Conservation (phyloP, 2,888 invertebrate genomes). For the Rhorus exstirpatorius region DNA sequence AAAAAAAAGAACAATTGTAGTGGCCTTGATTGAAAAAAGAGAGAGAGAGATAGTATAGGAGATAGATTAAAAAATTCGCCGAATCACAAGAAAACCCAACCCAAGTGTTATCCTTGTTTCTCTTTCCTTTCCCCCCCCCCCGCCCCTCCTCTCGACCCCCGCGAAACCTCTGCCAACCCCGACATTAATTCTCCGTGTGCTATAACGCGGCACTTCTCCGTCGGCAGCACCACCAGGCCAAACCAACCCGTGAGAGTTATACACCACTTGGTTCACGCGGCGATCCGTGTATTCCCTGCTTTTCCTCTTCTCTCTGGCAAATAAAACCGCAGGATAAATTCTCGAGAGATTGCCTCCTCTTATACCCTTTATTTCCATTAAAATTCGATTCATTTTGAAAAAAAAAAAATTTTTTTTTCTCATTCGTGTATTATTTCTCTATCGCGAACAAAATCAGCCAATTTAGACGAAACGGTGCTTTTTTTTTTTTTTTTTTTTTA, state of each 20-base stretch:
- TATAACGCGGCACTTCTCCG: conserved; percentile 66
- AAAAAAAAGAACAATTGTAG: conserved; percentile 35
- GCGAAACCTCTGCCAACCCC: conserved; percentile 41
- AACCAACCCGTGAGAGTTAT: conserved; percentile 27
- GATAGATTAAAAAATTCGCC: background rate
- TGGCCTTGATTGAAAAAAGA: conserved; percentile 44
- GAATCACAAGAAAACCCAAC: conserved; percentile 18
- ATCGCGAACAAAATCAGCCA: too few species aligned
- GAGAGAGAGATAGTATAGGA: conserved; percentile 12
- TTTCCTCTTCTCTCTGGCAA: conserved; percentile 16
- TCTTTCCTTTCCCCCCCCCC: conserved; percentile 8
- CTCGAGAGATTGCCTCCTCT: conserved; percentile 7
- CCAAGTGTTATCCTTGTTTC: conserved; percentile 51
- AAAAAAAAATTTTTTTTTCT: too few species aligned
- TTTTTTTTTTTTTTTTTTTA: too few species aligned
- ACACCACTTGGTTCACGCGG: conserved; percentile 33
- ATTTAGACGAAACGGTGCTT: too few species aligned
- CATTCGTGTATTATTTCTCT: too few species aligned
- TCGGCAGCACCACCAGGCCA: conserved; percentile 40
- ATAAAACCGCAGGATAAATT: conserved; percentile 16
- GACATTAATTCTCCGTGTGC: conserved; percentile 56
- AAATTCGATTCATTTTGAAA: too few species aligned
- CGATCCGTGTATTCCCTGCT: conserved; percentile 9
- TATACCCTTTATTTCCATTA: too few species aligned
- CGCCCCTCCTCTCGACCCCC: background rate